Conservation (phyloP, 2,113 vertebrate genomes). For the Oreamnos americanus region DNA sequence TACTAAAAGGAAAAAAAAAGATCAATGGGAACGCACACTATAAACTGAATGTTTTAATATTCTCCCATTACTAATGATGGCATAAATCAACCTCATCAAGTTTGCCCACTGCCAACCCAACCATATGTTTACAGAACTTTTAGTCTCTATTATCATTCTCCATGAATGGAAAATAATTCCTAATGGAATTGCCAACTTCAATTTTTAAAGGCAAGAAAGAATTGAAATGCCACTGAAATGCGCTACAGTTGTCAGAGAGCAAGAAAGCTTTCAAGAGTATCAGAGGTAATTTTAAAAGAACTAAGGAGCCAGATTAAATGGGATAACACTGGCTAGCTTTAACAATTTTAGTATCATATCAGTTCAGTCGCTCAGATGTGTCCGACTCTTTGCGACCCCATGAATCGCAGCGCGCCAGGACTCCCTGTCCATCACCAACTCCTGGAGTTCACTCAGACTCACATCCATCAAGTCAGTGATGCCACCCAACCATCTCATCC, state of each 20-base stretch:
- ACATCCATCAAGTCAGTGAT: accelerated
- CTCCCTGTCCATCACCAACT: too few relatives aligned
- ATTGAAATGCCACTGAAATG: background rate
- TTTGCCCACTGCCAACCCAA: background rate
- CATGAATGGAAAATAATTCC: background rate
- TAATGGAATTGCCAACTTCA: background rate
- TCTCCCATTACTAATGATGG: background rate
- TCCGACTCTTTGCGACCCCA: too few relatives aligned
- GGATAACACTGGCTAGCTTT: background rate
- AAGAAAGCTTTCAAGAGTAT: background rate
- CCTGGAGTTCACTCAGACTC: accelerated
- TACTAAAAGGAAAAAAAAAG: background rate
- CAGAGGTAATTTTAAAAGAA: background rate
- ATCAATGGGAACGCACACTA: background rate
- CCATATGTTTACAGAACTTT: background rate
- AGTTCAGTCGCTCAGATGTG: too few relatives aligned
- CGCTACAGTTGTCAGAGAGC: background rate
- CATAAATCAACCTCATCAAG: background rate
- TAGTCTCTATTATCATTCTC: background rate
- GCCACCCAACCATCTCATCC: too few relatives aligned
- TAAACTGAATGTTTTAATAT: background rate
- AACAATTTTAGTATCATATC: background rate
- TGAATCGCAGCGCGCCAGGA: too few relatives aligned
- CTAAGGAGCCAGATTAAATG: background rate
- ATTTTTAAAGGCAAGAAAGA: background rate